Evolutionary conservation across 2,797 vertebrate species (phyloP).

Genomic region (Bucorvus abyssinicus): DNA sequence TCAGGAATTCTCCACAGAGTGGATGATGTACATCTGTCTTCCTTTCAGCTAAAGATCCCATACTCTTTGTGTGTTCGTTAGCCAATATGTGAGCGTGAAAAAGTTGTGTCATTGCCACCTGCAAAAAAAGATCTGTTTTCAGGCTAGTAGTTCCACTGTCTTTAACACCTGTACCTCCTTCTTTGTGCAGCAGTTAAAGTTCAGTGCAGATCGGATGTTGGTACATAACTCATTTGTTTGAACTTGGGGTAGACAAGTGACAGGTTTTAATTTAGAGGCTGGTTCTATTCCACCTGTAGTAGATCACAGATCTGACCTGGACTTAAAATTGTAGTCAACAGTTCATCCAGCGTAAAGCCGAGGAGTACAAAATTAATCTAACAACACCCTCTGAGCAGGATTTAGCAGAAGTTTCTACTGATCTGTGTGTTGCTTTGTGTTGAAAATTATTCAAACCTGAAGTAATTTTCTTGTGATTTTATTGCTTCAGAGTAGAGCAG

Average conservation of each 20-base stretch:
- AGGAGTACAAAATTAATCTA: not conserved
- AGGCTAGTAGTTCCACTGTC: not conserved
- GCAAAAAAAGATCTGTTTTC: not conserved
- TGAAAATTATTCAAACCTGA: conserved; percentile 59
- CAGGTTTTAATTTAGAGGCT: not conserved
- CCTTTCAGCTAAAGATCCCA: not conserved
- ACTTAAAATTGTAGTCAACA: not conserved
- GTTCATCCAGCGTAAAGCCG: not conserved
- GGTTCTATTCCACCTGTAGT: not conserved
- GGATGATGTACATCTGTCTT: not conserved
- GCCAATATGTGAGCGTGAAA: rapidly evolving
- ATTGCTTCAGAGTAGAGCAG: conserved; percentile 61
- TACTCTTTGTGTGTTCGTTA: not conserved
- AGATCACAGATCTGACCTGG: not conserved
- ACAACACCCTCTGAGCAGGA: not conserved
- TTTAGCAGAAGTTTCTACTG: not conserved
- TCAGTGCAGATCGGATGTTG: rapidly evolving
- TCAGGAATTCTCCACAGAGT: not conserved
- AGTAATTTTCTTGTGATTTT: conserved; percentile 59
- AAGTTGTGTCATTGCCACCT: not conserved
- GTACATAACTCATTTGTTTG: not conserved
- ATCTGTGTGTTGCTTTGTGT: not conserved
- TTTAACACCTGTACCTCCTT: not conserved
- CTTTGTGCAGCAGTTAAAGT: not conserved
- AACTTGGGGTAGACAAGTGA: not conserved